Percentiles rank a stretch among this genome's conserved stretches.
These are phyloP conservation scores for Micromys minutus DNA, from an alignment of 2,113 vertebrate species.

Conservation along the genomic window DNA sequence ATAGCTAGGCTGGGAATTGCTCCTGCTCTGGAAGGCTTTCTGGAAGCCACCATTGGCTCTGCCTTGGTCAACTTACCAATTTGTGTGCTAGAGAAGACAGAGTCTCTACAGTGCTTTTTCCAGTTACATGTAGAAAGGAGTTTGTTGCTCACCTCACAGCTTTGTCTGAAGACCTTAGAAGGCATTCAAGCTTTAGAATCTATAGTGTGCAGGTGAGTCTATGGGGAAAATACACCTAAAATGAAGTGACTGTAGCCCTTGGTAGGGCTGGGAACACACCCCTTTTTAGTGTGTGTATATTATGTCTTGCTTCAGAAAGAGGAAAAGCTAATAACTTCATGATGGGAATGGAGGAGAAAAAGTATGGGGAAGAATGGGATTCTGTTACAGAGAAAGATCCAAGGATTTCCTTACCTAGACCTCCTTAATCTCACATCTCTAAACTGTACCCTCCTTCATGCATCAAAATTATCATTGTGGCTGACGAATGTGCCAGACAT, in stretches of 20 bases:
- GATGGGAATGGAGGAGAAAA: accelerated
- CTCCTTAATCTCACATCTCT: not conserved
- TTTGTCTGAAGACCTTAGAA: slow-evolving; percentile 77
- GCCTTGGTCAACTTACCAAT: not conserved
- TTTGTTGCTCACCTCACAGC: slow-evolving; percentile 64
- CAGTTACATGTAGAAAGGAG: slow-evolving; percentile 32
- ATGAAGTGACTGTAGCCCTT: not conserved
- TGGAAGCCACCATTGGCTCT: not conserved
- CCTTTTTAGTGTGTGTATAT: accelerated
- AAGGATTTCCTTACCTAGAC: not conserved
- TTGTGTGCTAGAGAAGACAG: slow-evolving; percentile 15
- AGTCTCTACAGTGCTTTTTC: not conserved
- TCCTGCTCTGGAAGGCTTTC: not conserved
- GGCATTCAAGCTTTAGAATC: slow-evolving; percentile 76
- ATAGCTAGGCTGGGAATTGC: not conserved
- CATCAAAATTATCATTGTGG: not conserved
- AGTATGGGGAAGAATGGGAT: accelerated
- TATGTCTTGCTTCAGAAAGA: not conserved
- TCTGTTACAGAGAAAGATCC: not conserved
- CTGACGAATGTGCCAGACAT: not conserved
- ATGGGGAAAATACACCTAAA: slow-evolving; percentile 69
- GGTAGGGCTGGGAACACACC: too few relatives aligned
- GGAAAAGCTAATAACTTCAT: not conserved
- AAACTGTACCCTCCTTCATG: too few relatives aligned
- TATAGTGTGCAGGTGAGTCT: slow-evolving; percentile 67